A percentile compares a stretch with the other conserved stretches of the same genome.
phyloP scores from a whole-genome alignment of 2,888 invertebrate genomes.

The Drosophila niveifrons region DNA sequence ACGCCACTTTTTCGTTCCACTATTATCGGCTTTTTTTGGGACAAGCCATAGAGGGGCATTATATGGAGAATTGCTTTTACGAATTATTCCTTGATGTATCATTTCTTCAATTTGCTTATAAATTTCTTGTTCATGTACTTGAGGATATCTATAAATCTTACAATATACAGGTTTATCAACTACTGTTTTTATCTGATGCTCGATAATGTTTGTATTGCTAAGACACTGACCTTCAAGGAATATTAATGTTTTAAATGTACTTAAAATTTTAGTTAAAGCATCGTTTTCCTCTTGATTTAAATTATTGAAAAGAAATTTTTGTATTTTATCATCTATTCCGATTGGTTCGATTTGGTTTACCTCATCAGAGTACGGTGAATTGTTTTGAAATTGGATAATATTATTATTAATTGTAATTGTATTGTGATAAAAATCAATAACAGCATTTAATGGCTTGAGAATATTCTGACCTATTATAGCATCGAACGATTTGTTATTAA shows the following conservation, averaged over 20 bases:
- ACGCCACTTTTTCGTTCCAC: conserved; percentile 20
- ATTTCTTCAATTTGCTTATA: conserved; percentile 44
- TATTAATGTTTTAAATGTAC: conserved; percentile 24
- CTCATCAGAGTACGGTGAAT: conserved; percentile 23
- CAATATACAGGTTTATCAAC: conserved; percentile 19
- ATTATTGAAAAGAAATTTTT: conserved; percentile 29
- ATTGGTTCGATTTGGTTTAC: conserved; percentile 19
- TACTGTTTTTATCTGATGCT: conserved; percentile 20
- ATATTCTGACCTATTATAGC: conserved; percentile 40
- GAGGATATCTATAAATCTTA: conserved; percentile 25
- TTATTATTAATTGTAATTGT: conserved; percentile 25
- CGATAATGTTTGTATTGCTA: conserved; percentile 6
- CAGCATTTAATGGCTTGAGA: conserved; percentile 39
- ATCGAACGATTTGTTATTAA: conserved; percentile 34
- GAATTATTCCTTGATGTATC: conserved; percentile 60
- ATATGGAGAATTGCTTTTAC: conserved; percentile 63
- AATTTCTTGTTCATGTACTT: conserved; percentile 27
- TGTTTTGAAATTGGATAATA: conserved; percentile 23
- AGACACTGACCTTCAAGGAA: neutral
- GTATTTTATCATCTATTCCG: conserved; percentile 22
- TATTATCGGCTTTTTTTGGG: conserved; percentile 64
- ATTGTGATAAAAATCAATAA: conserved; percentile 41
- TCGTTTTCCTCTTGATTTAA: conserved; percentile 24
- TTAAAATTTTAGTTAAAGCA: conserved; percentile 32
- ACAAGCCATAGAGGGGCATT: conserved; percentile 66